These are phyloP conservation scores for Thumatha senex DNA, from an alignment of 2,888 invertebrate species.

Conservation along the genomic window DNA sequence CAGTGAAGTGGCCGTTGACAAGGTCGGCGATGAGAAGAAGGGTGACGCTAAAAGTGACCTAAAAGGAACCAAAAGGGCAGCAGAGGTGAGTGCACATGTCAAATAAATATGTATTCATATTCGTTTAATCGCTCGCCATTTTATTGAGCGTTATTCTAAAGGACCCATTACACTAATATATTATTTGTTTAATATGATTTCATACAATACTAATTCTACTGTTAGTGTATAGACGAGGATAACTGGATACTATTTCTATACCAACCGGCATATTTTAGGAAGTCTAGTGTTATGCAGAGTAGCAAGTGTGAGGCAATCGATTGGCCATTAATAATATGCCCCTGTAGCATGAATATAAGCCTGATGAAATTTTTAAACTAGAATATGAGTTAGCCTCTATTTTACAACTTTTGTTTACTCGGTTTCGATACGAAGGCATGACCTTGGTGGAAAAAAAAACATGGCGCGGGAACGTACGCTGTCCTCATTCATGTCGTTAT, in stretches of 20 bases:
- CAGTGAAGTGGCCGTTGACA: conserved; percentile 92
- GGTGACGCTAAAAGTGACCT: conserved; percentile 90
- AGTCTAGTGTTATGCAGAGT: conserved; percentile 54
- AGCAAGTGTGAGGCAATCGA: conserved; percentile 68
- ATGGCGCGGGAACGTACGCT: conserved; percentile 79
- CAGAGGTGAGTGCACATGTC: conserved; percentile 90
- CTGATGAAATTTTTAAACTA: conserved; percentile 21
- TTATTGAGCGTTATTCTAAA: conserved; percentile 70
- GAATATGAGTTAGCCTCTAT: conserved; percentile 26
- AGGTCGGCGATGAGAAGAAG: conserved; percentile 90
- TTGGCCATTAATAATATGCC: conserved; percentile 58
- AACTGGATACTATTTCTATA: conserved; percentile 36
- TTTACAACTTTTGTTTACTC: conserved; percentile 75
- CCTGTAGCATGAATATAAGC: conserved; percentile 22
- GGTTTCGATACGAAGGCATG: conserved; percentile 74
- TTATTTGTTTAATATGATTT: conserved; percentile 24
- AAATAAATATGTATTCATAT: conserved; percentile 74
- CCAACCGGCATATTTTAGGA: conserved; percentile 77
- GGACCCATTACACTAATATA: conserved; percentile 41
- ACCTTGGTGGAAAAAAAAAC: conserved; percentile 81
- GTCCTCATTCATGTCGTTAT: conserved; percentile 55
- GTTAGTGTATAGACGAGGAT: conserved; percentile 25
- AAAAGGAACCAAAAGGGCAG: conserved; percentile 94
- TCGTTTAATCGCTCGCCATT: conserved; percentile 81
- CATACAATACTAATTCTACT: conserved; percentile 47